These are phyloP conservation scores for Vannuccia rotundouncinata DNA, from an alignment of 2,888 invertebrate genomes.

Conservation along the genomic window DNA sequence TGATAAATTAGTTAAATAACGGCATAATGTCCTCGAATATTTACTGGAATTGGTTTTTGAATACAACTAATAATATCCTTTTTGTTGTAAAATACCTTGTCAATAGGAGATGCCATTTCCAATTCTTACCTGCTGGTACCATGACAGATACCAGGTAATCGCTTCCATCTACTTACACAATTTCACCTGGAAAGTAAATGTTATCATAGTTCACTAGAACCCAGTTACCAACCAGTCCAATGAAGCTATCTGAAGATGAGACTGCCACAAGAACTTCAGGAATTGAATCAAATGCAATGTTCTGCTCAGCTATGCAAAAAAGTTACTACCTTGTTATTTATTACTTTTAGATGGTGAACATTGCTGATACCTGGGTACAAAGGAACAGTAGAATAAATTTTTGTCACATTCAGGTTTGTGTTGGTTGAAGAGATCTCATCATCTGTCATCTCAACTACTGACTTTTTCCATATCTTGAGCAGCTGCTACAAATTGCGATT, in stretches of 20 bases:
- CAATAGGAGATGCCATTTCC: background rate
- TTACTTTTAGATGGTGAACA: background rate
- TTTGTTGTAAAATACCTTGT: constrained; percentile 5
- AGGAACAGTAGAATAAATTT: background rate
- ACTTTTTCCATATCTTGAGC: background rate
- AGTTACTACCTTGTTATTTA: background rate
- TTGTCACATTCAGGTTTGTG: background rate
- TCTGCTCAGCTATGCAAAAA: background rate
- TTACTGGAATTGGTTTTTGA: constrained; percentile 11
- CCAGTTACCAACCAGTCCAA: too few relatives aligned
- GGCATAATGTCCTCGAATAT: background rate
- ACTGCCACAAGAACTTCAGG: background rate
- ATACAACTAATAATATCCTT: background rate
- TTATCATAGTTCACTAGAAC: too few relatives aligned
- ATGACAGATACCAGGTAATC: constrained; percentile 15
- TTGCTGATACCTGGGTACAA: too few relatives aligned
- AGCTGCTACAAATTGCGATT: background rate
- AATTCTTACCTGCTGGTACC: background rate
- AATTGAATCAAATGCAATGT: background rate
- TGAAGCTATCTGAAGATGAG: background rate
- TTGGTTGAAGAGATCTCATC: background rate
- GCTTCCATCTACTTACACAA: constrained; percentile 4
- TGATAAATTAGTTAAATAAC: constrained; percentile 12
- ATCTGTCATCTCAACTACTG: background rate
- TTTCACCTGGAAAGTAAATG: too few relatives aligned